Base-by-base conservation (phyloP, 1,140 invertebrate genomes). In the Stratiolaelaps scimitus region DNA sequence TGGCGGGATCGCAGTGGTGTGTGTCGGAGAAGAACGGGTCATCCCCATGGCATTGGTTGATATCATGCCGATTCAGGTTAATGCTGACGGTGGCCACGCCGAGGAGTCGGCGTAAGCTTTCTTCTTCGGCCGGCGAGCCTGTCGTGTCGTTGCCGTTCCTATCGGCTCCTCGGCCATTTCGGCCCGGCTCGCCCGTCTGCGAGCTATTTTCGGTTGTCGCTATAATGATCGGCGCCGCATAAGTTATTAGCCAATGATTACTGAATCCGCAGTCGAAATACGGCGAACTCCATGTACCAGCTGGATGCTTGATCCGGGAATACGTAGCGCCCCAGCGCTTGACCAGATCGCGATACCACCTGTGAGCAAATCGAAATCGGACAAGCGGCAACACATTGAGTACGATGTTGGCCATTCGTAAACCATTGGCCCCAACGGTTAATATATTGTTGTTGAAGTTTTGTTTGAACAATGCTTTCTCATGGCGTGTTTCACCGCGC, bases 41-140 rank as follows among this genome's bases (percentile, higher is more conserved):
- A 34, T 72, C 68, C 20, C 68, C 69, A 30, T 72, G 70, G 70
- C 78, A 80, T 68, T 79, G 78, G 71, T 80, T 74, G 64, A 80
- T 75, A 46, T 77, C 74, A 5, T 76, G 69, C 40, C 73, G 66
- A 20, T 43, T 64, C 15, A 80, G 67, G 67, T 77, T 72, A 56
- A 78, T 73, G 65, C 76, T 76, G 13, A 78, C 68, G 29, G 74
- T 70, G 0, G 78, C 75, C 15, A 77, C 75, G 29, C 78, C 78
- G 53, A 60, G 26, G 13, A 60, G 26, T 26, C 34, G 26, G 1
- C 53, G 15, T 29, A 34, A 10, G 15, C 17, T 60, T 17, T 60
- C 53, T 60, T 60, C 53, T 23, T 60, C 53, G 10, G 10, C 34
- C 23, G 53, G 53, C 53, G 26, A 40, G 34, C 34, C 34, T 40